Evolutionary conservation across 2,113 vertebrate genomes (phyloP).

Genomic region (Platysteira castanea): DNA sequence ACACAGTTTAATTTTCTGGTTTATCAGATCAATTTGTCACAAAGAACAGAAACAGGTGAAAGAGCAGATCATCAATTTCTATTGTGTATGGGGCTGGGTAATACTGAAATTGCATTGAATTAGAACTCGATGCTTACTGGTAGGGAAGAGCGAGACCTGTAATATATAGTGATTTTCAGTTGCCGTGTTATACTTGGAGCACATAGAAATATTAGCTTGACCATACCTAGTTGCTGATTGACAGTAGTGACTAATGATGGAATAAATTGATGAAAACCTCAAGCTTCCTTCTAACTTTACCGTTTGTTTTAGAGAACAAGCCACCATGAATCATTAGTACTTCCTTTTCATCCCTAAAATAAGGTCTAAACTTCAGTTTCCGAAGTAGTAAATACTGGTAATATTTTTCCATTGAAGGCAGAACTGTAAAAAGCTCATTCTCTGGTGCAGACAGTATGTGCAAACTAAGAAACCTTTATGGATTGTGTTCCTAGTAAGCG

Average conservation of each 20-base stretch:
- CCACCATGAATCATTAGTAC: neutral
- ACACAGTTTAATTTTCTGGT: slow-evolving; percentile 67
- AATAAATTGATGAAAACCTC: neutral
- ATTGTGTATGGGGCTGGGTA: slow-evolving; percentile 30
- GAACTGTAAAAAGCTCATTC: neutral
- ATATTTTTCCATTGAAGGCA: neutral
- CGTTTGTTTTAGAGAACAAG: neutral
- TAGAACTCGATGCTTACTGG: slow-evolving; percentile 27
- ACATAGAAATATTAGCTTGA: neutral
- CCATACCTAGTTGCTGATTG: neutral
- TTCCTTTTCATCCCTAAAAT: neutral
- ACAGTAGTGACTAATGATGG: neutral
- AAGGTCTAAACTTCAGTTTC: neutral
- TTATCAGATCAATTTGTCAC: slow-evolving; percentile 68
- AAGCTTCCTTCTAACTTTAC: neutral
- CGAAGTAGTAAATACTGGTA: neutral
- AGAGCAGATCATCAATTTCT: slow-evolving; percentile 67
- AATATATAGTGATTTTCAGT: slow-evolving; percentile 8
- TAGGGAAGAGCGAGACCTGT: neutral
- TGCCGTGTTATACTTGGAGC: neutral
- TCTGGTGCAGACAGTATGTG: neutral
- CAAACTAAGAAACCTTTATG: neutral
- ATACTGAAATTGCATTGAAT: slow-evolving; percentile 60
- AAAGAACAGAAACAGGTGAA: slow-evolving; percentile 48
- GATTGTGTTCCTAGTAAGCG: neutral